Base-by-base conservation (phyloP, 64 coral and sea anemone genomes). In the Dendronephthya gigantea region DNA sequence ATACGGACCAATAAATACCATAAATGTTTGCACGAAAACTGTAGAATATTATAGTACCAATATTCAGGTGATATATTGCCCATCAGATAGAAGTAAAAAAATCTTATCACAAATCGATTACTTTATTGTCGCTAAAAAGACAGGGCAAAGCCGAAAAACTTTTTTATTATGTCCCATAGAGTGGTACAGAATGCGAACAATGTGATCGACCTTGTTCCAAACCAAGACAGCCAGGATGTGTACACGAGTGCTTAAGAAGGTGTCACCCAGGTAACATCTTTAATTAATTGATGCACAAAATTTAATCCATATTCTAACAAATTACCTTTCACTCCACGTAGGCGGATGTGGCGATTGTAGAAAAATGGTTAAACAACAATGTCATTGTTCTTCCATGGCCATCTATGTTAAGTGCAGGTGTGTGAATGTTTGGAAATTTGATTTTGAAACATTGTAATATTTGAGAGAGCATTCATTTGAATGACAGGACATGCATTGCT, bases 351-450 rank as follows among this genome's bases (percentile, higher is more conserved):
- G 74, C 34, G 83, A 83, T 11, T 96, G 94, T 47, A 96, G 88
- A 81, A 83, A 83, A 79, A 92, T 96, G 90, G 83, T 96, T 4
- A 92, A 92, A 83, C 81, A 56, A 19, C 55, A 48, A 74, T 96
- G 94, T 83, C 90, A 96, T 27, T 96, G 94, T 39, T 56, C 82
- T 17, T 72, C 92, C 50, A 96, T 96, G 94, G 35, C 40, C 82
- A 88, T 96, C 31, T 96, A 90, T 86, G 50, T 92, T 13, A 48
- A 87, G 52, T 96, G 94, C 83, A 88, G 94, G 94, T 96, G n/a
- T n/a, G n/a, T n/a, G n/a, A n/a, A 41, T 19, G 88, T 87, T 28
- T 23, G n/a, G 28, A 2, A 8, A 62, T 45, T 45, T 11, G 11
- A 6, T 45, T 45, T 4, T 45, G 41, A 45, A 45, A 45, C 11